Percentiles rank a stretch among this genome's conserved stretches.
phyloP scores from a whole-genome alignment of 1,140 invertebrate species.

The Saccostrea cuccullata region DNA sequence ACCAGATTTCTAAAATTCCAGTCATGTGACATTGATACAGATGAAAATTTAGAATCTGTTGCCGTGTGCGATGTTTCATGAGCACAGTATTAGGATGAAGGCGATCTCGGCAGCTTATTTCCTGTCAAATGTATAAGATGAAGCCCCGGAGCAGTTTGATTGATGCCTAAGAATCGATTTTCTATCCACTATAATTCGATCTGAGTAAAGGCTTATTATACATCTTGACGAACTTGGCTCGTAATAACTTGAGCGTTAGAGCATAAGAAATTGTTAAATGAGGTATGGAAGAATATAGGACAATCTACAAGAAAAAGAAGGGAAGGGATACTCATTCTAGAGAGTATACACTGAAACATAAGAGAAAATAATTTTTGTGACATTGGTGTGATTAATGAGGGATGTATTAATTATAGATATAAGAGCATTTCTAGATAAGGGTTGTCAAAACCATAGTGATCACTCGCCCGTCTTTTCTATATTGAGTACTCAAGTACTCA shows the following conservation, averaged over 20 bases:
- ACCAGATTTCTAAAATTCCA: background rate
- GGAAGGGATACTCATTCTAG: background rate
- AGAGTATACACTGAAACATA: background rate
- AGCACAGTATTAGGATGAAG: background rate
- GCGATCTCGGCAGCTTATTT: background rate
- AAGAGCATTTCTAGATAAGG: too few relatives aligned
- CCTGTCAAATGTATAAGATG: background rate
- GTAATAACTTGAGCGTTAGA: constrained; percentile 25
- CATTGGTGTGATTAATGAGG: background rate
- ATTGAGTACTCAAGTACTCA: too few relatives aligned
- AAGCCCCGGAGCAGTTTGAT: background rate
- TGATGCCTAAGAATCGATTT: constrained; percentile 33
- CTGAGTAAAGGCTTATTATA: background rate
- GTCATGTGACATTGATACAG: background rate
- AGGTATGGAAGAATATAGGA: background rate
- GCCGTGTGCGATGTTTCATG: background rate
- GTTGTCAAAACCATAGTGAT: too few relatives aligned
- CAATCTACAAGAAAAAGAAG: background rate
- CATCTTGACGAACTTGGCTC: background rate
- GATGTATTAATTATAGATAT: too few relatives aligned
- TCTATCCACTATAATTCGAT: constrained; percentile 29
- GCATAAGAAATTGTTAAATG: constrained; percentile 25
- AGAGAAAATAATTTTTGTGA: background rate
- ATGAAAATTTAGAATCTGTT: background rate
- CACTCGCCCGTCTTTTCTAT: too few relatives aligned